Evolutionary conservation across 2,113 vertebrate species (phyloP), one percentile per base, ranked within the genome.

Genomic region (Myiopsitta monachus): DNA sequence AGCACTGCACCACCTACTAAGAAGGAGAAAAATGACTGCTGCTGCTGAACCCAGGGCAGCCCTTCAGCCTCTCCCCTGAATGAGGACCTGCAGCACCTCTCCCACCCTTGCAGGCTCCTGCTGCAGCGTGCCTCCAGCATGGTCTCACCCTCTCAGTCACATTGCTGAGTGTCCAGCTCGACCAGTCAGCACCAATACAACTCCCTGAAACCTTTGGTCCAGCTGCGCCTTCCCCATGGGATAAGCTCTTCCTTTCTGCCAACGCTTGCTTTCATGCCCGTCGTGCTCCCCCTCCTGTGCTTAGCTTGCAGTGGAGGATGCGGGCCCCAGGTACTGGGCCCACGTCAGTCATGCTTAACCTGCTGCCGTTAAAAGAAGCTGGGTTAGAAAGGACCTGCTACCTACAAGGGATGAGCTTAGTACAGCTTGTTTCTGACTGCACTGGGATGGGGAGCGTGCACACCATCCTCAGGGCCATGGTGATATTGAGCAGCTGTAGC

Each of bases 271-370:
- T 43, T 83, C 23, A 5, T 22, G 59, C 41, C 49, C 0, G 0
- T 54, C 0, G 0, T 38, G 21, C 49, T 38, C 76, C 43, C 7
- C 15, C 16, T 64, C 33, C 57, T 2, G 0, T 0, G 0, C 18
- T 33, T 14, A 86, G 21, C 38, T 79, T 49, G 66, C 66, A n/a
- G 43, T 2, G 1, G 15, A 74, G 67, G 43, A 12, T 79, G n/a
- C 2, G 1, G 33, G 36, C 31, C 51, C 66, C 3, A 1, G 55
- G 74, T 2, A 0, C 52, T 33, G 64, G 11, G 17, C 43, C 16
- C 74, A 13, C 7, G 2, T 70, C 39, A 63, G 39, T 18, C 74
- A 30, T 85, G 39, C 9, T 63, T 57, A n/a, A 55, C 75, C 30
- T 88, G 90, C 75, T 90, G 63, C 27, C 46, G 30, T 61, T 43